Conservation (phyloP, 2,888 invertebrate genomes). For the Dexiosoma caninum region DNA sequence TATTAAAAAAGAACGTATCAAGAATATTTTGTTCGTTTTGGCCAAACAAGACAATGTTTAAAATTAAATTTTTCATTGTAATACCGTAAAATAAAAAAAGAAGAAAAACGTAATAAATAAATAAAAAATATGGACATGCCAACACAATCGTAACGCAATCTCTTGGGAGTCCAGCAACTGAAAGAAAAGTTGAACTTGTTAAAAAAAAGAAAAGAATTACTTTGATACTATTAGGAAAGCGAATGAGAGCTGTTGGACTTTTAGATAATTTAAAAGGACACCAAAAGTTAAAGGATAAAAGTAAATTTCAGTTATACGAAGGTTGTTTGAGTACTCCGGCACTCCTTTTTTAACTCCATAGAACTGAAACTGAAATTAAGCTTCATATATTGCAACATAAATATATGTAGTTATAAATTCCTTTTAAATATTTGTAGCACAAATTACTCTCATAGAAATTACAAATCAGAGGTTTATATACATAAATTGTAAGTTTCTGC, state of each 20-base stretch:
- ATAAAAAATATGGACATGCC: background rate
- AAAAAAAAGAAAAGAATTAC: slow-evolving; percentile 13
- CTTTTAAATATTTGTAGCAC: no score
- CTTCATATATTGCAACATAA: no score
- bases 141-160: slow-evolving; percentile 29
- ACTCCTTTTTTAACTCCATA: background rate
- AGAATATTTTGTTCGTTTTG: slow-evolving; percentile 8
- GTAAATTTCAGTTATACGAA: background rate
- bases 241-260: slow-evolving; percentile 1
- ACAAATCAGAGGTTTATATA: no score
- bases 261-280: background rate
- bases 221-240: slow-evolving; percentile 14
- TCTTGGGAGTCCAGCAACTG: slow-evolving; percentile 28
- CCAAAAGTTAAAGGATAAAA: background rate
- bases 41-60: slow-evolving; percentile 46
- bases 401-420: no score
- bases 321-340: no score
- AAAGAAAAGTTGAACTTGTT: background rate
- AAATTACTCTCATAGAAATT: background rate
- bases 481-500: background rate
- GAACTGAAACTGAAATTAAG: background rate
- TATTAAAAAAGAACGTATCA: slow-evolving; percentile 9
- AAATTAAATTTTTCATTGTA: slow-evolving; percentile 55
- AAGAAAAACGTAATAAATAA: no score
- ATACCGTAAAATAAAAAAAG: background rate